Conservation (phyloP, 2,797 vertebrate species). For the Serranus cabrilla region DNA sequence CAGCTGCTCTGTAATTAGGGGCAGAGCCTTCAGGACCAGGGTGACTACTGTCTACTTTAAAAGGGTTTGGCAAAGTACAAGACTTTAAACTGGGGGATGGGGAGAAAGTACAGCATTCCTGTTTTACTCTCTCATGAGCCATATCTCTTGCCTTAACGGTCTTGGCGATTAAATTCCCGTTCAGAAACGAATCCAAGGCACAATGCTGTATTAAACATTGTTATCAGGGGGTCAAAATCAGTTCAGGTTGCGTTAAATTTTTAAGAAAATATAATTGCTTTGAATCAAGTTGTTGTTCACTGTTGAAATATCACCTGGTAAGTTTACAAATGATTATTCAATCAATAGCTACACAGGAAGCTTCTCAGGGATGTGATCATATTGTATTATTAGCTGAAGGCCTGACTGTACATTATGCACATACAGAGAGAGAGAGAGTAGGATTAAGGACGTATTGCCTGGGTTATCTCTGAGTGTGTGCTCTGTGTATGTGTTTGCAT, state of each 20-base stretch:
- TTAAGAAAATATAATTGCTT: background rate
- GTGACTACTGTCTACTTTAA: conserved; percentile 84
- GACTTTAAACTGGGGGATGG: conserved; percentile 64
- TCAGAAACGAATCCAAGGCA: conserved; percentile 33
- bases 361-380: conserved; percentile 10
- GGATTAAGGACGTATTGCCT: conserved; percentile 51
- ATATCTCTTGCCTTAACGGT: conserved; percentile 20
- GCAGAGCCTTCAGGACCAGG: conserved; percentile 83
- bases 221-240: background rate
- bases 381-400: conserved; percentile 44
- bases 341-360: conserved; percentile 20
- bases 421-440: conserved; percentile 6
- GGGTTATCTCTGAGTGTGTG: conserved; percentile 35
- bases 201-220: conserved; percentile 16
- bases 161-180: conserved; percentile 28
- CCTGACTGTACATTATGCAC: conserved; percentile 31
- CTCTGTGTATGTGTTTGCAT: conserved; percentile 9
- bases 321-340: conserved; percentile 18
- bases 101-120: conserved; percentile 69
- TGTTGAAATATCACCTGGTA: background rate
- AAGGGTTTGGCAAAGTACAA: conserved; percentile 74
- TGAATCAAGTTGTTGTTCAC: background rate
- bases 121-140: no score
- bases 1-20: conserved; percentile 88
- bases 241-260: conserved; percentile 5